Conservation (phyloP, 2,113 vertebrate species). For the Macroglossus sobrinus region DNA sequence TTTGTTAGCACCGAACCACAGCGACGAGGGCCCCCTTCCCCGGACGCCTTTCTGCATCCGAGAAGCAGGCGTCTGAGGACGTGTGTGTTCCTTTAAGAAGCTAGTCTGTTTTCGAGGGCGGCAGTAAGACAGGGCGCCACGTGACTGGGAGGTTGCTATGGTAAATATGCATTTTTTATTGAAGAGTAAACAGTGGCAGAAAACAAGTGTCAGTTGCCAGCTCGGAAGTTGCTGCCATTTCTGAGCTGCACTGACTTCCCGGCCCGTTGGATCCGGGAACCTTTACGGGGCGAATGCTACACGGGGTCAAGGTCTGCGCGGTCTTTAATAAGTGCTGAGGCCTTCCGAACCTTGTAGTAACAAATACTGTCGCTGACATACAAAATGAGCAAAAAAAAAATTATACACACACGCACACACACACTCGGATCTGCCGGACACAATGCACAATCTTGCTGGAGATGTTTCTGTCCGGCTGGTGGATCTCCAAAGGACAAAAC, state of each 20-base stretch:
- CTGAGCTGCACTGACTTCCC: constrained; percentile 26
- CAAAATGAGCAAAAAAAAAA: not conserved
- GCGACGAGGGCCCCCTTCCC: not conserved
- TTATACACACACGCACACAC: too few species aligned
- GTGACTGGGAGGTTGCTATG: constrained; percentile 77
- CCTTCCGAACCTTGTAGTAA: not conserved
- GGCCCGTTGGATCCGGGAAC: not conserved
- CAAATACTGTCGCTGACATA: not conserved
- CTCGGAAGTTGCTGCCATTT: constrained; percentile 70
- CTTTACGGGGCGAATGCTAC: not conserved
- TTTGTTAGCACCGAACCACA: constrained; percentile 55
- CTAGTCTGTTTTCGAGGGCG: constrained; percentile 60
- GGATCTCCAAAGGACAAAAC: not conserved
- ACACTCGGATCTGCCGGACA: not conserved
- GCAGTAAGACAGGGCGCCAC: constrained; percentile 61
- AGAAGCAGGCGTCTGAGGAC: not conserved
- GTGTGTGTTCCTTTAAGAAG: constrained; percentile 77
- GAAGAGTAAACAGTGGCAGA: constrained; percentile 79
- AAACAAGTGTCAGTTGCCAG: constrained; percentile 77
- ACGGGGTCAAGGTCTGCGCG: not conserved
- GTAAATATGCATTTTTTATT: constrained; percentile 81
- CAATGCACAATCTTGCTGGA: not conserved
- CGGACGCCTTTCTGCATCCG: constrained; percentile 21
- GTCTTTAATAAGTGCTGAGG: not conserved
- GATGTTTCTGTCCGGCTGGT: not conserved